A percentile compares a stretch with the other conserved stretches of the same genome.
Conservation (phyloP, 2,797 vertebrate genomes). For the Brachyrhaphis roseni region DNA sequence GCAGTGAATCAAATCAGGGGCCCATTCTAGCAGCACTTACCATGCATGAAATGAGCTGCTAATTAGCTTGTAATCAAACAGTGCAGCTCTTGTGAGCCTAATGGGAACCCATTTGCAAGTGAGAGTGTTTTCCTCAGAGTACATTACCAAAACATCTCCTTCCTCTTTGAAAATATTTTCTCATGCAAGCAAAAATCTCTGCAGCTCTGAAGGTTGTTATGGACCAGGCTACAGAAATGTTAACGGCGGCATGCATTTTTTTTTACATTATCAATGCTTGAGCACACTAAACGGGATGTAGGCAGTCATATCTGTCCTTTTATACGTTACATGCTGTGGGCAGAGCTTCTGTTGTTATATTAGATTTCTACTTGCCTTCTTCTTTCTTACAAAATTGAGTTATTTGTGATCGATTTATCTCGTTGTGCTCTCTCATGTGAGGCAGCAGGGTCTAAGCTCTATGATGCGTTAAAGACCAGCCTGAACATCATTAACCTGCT, state of each 20-base stretch:
- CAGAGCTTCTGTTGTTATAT: background rate
- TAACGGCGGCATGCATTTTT: slow-evolving; percentile 32
- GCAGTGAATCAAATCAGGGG: slow-evolving; percentile 75
- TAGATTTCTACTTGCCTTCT: background rate
- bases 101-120: slow-evolving; percentile 77
- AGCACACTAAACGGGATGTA: slow-evolving; percentile 13
- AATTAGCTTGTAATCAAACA: slow-evolving; percentile 82
- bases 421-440: background rate
- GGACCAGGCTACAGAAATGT: slow-evolving; percentile 43
- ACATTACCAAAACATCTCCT: slow-evolving; percentile 71
- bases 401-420: background rate
- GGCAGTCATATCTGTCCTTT: background rate
- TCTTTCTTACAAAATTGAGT: background rate
- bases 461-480: background rate
- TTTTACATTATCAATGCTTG: slow-evolving; percentile 18
- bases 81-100: slow-evolving; percentile 78
- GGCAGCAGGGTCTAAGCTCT: background rate
- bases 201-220: slow-evolving; percentile 29
- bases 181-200: slow-evolving; percentile 53
- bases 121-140: slow-evolving; percentile 73
- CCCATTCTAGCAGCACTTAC: slow-evolving; percentile 73
- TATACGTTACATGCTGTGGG: background rate
- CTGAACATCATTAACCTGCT: background rate
- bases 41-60: slow-evolving; percentile 80
- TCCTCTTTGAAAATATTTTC: slow-evolving; percentile 62